Evolutionary conservation across 2,797 vertebrate species (phyloP), one percentile per base, ranked within the genome.

Genomic region (Hydrocynus forskahlii): DNA sequence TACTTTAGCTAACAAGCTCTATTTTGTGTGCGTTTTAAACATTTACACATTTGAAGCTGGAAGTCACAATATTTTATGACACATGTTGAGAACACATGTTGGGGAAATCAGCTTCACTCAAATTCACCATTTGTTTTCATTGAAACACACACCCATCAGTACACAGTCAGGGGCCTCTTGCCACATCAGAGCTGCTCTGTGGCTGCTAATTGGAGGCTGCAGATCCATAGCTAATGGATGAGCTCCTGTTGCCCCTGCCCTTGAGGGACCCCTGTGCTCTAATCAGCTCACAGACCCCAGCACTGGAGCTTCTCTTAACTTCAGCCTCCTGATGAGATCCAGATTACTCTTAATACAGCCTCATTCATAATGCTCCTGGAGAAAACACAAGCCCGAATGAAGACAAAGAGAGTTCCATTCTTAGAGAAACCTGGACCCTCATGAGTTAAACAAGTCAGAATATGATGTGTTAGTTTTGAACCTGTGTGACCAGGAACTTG

Each of bases 401-500:
- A 60, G 76, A 25, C 21, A 78, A 57, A 48, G 35, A 14, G 25
- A 43, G 72, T 17, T 21, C 21, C 2, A 74, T 14, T 40, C 35
- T 25, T 3, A 40, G 40, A 38, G 48, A 48, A 48, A 21, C 16
- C 43, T 40, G 57, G 57, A 82, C 81, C 21, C 9, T 73, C 66
- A 17, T 54, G 13, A 40, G 78, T 23, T n/a, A 12, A 45, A n/a
- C 38, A 72, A 60, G 60, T 35, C 66, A 64, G 74, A 12, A 16
- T 75, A 75, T 38, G 38, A 38, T 17, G n/a, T 69, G 57, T 66
- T 40, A 64, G 52, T 16, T 7, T 71, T 35, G 64, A 77, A 99
- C 97, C 97, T 99, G 97, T 70, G 97, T 98, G 85, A 99, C 97
- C 57, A 99, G 95, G 91, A 99, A 99, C 86, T 98, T 99, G 23